Evolutionary conservation across 2,888 invertebrate genomes (phyloP).

Genomic region (Standfussiana lucernea): DNA sequence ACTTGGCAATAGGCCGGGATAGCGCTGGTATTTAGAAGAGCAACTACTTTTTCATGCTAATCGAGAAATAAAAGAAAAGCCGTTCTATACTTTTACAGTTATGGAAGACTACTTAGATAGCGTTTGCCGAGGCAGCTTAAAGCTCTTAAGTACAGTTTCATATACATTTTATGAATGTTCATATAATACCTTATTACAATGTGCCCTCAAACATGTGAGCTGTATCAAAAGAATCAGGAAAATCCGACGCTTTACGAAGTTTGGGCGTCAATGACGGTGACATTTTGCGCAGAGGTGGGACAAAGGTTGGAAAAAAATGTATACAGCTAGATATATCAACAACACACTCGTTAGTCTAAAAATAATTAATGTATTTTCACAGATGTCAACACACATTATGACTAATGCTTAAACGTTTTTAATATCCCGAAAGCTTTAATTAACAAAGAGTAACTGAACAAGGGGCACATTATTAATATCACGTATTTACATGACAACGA

Average conservation of each 20-base stretch:
- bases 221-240: not conserved
- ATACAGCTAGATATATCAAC: slow-evolving; percentile 1
- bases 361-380: slow-evolving; percentile 6
- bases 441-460: slow-evolving; percentile 78
- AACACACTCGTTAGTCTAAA: slow-evolving; percentile 8
- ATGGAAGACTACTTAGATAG: slow-evolving; percentile 3
- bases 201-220: not conserved
- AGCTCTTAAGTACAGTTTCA: not conserved
- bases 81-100: slow-evolving; percentile 19
- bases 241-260: slow-evolving; percentile 14
- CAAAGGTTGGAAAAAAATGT: not conserved
- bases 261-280: slow-evolving; percentile 3
- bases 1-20: slow-evolving; percentile 58
- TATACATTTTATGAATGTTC: not conserved
- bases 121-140: slow-evolving; percentile 3
- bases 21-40: slow-evolving; percentile 47
- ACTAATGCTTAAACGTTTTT: slow-evolving; percentile 67
- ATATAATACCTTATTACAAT: not conserved
- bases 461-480: slow-evolving; percentile 83
- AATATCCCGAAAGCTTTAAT: slow-evolving; percentile 73
- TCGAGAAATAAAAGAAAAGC: slow-evolving; percentile 38
- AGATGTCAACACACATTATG: slow-evolving; percentile 52
- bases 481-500: slow-evolving; percentile 84
- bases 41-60: slow-evolving; percentile 57
- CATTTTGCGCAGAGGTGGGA: not conserved